Evolutionary conservation across 2,113 vertebrate species (phyloP).

Genomic region (Piaya cayana): DNA sequence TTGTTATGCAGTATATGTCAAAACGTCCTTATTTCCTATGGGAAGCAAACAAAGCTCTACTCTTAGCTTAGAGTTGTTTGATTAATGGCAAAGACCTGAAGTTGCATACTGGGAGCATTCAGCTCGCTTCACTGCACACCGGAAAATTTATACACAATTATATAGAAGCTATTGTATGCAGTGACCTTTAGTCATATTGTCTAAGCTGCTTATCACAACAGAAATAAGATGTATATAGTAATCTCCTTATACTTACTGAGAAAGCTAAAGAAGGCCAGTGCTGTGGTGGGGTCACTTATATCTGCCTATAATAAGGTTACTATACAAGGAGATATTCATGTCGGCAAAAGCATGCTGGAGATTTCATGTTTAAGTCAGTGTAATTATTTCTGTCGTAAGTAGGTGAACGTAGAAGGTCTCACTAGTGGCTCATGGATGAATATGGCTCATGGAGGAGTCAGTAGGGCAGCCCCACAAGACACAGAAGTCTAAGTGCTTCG

Average conservation of each 20-base stretch:
- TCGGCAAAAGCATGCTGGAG: background rate
- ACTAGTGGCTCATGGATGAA: background rate
- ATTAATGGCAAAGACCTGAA: background rate
- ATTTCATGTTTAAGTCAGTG: background rate
- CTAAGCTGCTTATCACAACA: constrained; percentile 57
- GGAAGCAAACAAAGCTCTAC: background rate
- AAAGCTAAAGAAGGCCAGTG: background rate
- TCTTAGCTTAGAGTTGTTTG: background rate
- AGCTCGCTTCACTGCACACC: background rate
- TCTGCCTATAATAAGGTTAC: constrained; percentile 36
- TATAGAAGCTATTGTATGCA: background rate
- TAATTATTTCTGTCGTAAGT: background rate
- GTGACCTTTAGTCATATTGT: constrained; percentile 56
- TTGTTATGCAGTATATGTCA: background rate
- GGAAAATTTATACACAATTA: constrained; percentile 8
- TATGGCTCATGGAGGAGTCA: too few relatives aligned
- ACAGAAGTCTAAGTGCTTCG: background rate
- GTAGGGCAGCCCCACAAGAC: background rate
- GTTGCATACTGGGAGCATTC: background rate
- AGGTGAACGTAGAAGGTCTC: background rate
- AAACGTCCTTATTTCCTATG: background rate
- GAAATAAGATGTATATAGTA: constrained; percentile 57
- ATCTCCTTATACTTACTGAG: constrained; percentile 65
- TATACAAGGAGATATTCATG: constrained; percentile 1
- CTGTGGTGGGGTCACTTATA: constrained; percentile 22